Evolutionary conservation across 2,113 vertebrate genomes (phyloP).

Genomic region (Electrona antarctica): DNA sequence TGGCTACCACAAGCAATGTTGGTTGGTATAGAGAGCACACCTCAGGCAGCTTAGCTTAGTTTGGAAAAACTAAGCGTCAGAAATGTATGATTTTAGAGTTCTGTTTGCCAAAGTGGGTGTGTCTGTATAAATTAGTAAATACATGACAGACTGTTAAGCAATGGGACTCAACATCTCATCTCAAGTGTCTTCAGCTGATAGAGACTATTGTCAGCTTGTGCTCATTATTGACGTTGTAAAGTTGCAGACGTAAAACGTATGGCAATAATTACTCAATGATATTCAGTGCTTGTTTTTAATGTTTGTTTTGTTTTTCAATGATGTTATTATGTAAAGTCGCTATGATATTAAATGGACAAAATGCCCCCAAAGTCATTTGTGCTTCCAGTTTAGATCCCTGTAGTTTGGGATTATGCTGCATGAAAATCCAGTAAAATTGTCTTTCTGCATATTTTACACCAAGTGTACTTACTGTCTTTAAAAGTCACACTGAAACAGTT

Average conservation of each 20-base stretch:
- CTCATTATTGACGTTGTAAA: slow-evolving; percentile 35
- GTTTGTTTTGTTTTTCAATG: slow-evolving; percentile 36
- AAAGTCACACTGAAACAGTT: slow-evolving; percentile 54
- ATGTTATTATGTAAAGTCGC: slow-evolving; percentile 53
- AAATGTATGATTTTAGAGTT: slow-evolving; percentile 9
- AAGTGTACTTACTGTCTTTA: slow-evolving; percentile 77
- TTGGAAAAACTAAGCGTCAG: slow-evolving; percentile 26
- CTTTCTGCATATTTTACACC: slow-evolving; percentile 59
- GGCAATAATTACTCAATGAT: slow-evolving; percentile 70
- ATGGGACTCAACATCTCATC: slow-evolving; percentile 40
- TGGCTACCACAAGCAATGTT: slow-evolving; percentile 21
- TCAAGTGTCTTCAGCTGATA: slow-evolving; percentile 48
- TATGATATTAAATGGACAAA: slow-evolving; percentile 57
- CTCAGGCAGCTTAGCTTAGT: slow-evolving; percentile 33
- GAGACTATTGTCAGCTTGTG: slow-evolving; percentile 28
- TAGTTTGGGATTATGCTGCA: slow-evolving; percentile 70
- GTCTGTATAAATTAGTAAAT: slow-evolving; percentile 45
- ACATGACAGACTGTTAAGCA: slow-evolving; percentile 62
- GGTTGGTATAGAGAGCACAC: slow-evolving; percentile 40
- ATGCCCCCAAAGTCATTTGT: slow-evolving; percentile 67
- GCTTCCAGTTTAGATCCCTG: slow-evolving; percentile 70
- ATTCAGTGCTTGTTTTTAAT: slow-evolving; percentile 1
- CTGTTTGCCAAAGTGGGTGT: slow-evolving; percentile 34
- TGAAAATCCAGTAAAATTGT: slow-evolving; percentile 64
- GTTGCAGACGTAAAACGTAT: slow-evolving; percentile 46